Conservation (phyloP, 2,113 vertebrate genomes). For the Solea solea region DNA sequence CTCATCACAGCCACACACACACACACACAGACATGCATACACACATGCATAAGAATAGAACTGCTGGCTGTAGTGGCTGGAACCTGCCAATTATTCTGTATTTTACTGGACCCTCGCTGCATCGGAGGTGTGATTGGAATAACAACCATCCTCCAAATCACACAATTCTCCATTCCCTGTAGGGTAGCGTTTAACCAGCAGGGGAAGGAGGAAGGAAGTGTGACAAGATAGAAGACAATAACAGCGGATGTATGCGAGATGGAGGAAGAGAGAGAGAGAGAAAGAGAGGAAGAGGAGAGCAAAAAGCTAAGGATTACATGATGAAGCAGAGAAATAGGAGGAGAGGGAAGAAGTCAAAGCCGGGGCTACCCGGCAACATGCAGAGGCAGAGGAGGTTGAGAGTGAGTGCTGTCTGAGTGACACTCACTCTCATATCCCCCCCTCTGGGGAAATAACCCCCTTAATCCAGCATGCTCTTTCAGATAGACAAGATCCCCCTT, state of each 20-base stretch:
- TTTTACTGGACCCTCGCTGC: conserved; percentile 81
- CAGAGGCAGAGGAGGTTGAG: conserved; percentile 60
- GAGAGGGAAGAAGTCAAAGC: conserved; percentile 56
- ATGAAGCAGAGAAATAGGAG: conserved; percentile 45
- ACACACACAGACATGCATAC: conserved; percentile 33
- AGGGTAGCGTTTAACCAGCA: conserved; percentile 61
- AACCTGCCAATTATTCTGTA: conserved; percentile 84
- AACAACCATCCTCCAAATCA: conserved; percentile 79
- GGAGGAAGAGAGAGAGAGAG: conserved; percentile 22
- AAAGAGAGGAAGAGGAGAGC: not conserved
- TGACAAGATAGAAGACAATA: conserved; percentile 50
- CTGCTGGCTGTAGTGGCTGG: conserved; percentile 69
- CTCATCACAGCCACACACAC: conserved; percentile 48
- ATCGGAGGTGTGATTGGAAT: conserved; percentile 85
- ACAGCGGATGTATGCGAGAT: conserved; percentile 40
- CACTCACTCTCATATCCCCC: conserved; percentile 81
- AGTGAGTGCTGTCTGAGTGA: conserved; percentile 78
- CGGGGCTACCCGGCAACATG: conserved; percentile 70
- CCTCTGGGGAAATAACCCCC: conserved; percentile 94
- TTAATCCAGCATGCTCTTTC: conserved; percentile 92
- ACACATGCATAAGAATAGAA: conserved; percentile 53
- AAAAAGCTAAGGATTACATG: conserved; percentile 50
- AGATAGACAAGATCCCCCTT: conserved; percentile 90
- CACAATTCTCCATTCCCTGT: conserved; percentile 72
- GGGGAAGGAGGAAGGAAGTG: conserved; percentile 48